Evolutionary conservation across 2,888 invertebrate genomes (phyloP), one percentile per base, ranked within the genome.

Genomic region (Anodontia alba): DNA sequence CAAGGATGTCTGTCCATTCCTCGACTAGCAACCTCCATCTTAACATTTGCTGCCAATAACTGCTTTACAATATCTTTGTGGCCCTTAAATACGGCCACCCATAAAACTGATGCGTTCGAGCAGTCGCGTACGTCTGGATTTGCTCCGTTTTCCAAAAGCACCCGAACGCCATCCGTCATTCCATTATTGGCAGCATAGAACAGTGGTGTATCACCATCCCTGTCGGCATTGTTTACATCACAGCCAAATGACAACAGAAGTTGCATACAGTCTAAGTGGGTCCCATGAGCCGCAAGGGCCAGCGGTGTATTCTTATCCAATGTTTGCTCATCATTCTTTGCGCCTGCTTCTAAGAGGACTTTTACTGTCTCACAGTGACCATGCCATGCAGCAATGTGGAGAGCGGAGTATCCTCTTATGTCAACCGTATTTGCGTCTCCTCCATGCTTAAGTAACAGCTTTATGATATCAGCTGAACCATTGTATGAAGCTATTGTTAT

Each of bases 301-400:
- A 92, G 71, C 0, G 91, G 90, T 2, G 91, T 91, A 72, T 89
- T 92, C 33, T 76, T 83, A 74, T 90, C 90, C 17, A 66, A 7
- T 7, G 91, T 92, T 5, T 73, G 76, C 12, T 26, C 42, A 57
- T 92, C 91, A 36, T 78, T 83, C 2, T 73, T 42, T 12, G 90
- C 89, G 17, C 88, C 88, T n/a, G 23, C 10, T 36, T 49, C 71
- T 0, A 83, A 75, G 26, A 92, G 76, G 43, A 92, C 72, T 8
- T 86, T 70, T 2, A 89, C 83, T 2, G 87, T 80, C 20, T 84
- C 71, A 3, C 75, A 29, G 42, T 87, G 81, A n/a, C 91, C 91
- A 33, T 91, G 89, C 91, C 91, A 90, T 17, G 91, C 88, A 23
- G 92, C 91, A 23, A 88, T 80, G 80, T 92, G 92, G 10, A 92